phyloP scores from a whole-genome alignment of 2,888 invertebrate genomes.

The Hyalella azteca region DNA sequence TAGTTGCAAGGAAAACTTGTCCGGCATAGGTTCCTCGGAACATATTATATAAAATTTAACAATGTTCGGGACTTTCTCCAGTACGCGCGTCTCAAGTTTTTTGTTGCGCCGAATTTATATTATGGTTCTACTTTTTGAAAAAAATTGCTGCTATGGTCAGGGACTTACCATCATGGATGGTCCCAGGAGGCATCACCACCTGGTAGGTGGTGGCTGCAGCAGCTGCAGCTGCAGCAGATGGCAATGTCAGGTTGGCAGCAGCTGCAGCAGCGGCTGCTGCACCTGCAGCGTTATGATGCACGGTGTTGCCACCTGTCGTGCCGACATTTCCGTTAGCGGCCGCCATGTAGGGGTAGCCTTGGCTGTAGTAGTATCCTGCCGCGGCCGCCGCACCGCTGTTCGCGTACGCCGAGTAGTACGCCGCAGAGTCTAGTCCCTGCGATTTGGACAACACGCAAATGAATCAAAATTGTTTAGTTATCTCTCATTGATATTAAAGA shows the following conservation, averaged over 20 bases:
- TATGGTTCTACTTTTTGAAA: no score
- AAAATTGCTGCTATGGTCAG: no score
- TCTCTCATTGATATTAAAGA: no score
- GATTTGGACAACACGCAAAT: no score
- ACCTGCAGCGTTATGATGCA: slow-evolving; percentile 39
- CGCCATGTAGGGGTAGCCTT: slow-evolving; percentile 53
- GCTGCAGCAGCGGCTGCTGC: slow-evolving; percentile 46
- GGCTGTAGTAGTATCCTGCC: slow-evolving; percentile 56
- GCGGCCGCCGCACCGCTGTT: slow-evolving; percentile 45
- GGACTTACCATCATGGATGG: slow-evolving; percentile 18
- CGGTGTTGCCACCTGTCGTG: slow-evolving; percentile 44
- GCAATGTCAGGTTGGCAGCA: slow-evolving; percentile 50
- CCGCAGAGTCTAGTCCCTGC: slow-evolving; percentile 51
- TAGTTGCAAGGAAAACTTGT: no score
- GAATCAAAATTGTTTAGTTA: no score
- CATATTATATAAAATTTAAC: no score
- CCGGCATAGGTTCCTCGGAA: no score
- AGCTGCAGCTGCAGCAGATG: slow-evolving; percentile 34
- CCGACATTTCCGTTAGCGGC: slow-evolving; percentile 47
- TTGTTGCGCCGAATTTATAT: no score
- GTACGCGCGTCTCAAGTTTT: no score
- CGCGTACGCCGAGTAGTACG: slow-evolving; percentile 40
- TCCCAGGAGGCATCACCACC: slow-evolving; percentile 5
- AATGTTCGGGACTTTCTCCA: no score
- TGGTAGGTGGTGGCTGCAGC: slow-evolving; percentile 4